phyloP scores from a whole-genome alignment of 2,797 vertebrate species.

The Acanthornis magna region DNA sequence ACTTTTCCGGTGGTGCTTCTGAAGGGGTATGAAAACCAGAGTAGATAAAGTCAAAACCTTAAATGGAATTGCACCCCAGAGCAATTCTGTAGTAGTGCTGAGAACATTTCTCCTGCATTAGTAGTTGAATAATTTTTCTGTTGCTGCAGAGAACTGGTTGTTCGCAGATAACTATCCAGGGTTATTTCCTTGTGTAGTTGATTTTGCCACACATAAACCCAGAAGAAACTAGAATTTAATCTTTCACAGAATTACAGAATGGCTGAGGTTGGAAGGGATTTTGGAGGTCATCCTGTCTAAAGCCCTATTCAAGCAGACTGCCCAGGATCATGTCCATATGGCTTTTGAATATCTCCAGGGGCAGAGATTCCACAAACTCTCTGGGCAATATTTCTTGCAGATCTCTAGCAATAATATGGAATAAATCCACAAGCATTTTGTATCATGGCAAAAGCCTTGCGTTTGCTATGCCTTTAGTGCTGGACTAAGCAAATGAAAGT shows the following conservation, averaged over 20 bases:
- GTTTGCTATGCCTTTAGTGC: neutral
- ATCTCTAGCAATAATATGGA: neutral
- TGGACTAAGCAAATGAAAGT: neutral
- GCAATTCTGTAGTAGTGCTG: neutral
- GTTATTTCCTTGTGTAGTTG: neutral
- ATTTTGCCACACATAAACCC: neutral
- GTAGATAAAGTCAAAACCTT: neutral
- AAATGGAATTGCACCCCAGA: neutral
- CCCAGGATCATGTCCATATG: neutral
- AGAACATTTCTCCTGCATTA: neutral
- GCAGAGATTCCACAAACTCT: neutral
- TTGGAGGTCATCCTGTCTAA: neutral
- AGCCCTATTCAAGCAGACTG: neutral
- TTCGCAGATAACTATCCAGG: neutral
- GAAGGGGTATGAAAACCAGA: neutral
- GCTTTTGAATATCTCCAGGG: neutral
- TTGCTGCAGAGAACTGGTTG: neutral
- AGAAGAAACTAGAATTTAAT: neutral
- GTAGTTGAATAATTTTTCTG: neutral
- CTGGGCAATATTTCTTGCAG: neutral
- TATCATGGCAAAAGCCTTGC: neutral
- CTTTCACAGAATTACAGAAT: neutral
- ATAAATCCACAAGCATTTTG: neutral
- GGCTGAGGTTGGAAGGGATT: neutral
- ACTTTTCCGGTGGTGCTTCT: neutral